Evolutionary conservation across 1,140 invertebrate species (phyloP).

Genomic region (Bombus superbus): DNA sequence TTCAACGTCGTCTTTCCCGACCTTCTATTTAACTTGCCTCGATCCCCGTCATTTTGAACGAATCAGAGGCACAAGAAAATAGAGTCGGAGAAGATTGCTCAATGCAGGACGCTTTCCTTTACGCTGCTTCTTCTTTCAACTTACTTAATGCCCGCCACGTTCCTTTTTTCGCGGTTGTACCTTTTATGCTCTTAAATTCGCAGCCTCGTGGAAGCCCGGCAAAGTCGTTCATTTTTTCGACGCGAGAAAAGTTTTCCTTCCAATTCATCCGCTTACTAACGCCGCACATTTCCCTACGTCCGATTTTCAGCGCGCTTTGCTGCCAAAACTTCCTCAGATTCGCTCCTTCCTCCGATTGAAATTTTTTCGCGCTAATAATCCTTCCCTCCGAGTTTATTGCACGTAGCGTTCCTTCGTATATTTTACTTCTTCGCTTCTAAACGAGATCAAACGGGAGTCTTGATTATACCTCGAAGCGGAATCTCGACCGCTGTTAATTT

Average conservation of each 20-base stretch:
- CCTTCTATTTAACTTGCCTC: conserved; percentile 16
- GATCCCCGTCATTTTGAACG: not conserved
- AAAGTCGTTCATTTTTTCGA: conserved; percentile 30
- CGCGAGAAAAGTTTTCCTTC: conserved; percentile 1
- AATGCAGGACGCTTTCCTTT: not conserved
- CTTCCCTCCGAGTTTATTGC: not conserved
- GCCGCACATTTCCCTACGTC: not conserved
- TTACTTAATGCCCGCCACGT: not conserved
- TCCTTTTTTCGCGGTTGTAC: not conserved
- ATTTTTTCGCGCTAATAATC: not conserved
- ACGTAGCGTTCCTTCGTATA: not conserved
- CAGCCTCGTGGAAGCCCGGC: conserved; percentile 5
- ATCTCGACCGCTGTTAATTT: no score
- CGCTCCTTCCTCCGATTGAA: not conserved
- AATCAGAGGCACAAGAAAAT: not conserved
- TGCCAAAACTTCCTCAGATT: no score
- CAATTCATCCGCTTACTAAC: conserved; percentile 12
- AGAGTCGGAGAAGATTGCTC: not conserved
- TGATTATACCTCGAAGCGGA: no score
- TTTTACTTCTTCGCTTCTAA: not conserved
- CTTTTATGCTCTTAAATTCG: not conserved
- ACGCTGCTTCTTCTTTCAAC: not conserved
- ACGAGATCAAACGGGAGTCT: not conserved
- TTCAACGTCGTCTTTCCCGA: not conserved
- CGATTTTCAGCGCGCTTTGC: conserved; percentile 2